These are phyloP conservation scores for Callyntrura sp. DNA, from an alignment of 2,888 invertebrate species.

Conservation along the genomic window DNA sequence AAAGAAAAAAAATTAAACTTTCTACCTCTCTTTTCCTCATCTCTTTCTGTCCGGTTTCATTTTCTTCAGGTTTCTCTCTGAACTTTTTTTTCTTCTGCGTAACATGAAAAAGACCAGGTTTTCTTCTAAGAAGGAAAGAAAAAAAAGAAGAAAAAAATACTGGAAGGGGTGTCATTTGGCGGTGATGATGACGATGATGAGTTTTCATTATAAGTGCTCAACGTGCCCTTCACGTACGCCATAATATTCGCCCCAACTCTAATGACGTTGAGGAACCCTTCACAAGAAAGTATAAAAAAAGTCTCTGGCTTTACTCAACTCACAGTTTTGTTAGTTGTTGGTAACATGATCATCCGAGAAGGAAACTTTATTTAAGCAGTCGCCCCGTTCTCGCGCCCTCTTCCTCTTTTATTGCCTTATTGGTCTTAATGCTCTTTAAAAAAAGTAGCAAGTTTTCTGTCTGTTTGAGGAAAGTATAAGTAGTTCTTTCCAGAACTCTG, in stretches of 20 bases:
- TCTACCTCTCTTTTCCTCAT: no score
- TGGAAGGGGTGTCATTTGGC: background rate
- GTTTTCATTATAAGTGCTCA: slow-evolving; percentile 41
- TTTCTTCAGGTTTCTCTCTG: background rate
- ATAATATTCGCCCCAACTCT: background rate
- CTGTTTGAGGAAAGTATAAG: slow-evolving; percentile 3
- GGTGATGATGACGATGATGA: slow-evolving; percentile 5
- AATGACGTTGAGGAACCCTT: slow-evolving; percentile 7
- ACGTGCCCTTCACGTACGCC: slow-evolving; percentile 36
- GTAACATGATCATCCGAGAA: background rate
- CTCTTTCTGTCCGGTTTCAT: background rate
- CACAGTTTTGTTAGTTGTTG: no score
- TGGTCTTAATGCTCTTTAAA: slow-evolving; percentile 13
- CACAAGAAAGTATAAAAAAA: slow-evolving; percentile 21
- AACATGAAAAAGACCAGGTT: background rate
- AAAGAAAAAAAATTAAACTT: slow-evolving; percentile 1
- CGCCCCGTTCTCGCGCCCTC: no score
- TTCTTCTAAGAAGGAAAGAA: background rate
- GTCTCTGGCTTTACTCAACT: background rate
- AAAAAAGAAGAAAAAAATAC: no score
- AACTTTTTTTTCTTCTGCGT: background rate
- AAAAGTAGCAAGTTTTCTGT: background rate
- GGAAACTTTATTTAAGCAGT: slow-evolving; percentile 17
- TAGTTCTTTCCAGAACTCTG: no score
- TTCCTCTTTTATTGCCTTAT: slow-evolving; percentile 1